Percentiles rank a stretch among this genome's conserved stretches.
Conservation (phyloP, 2,888 invertebrate species). For the Dyspetes luteomarginatus region DNA sequence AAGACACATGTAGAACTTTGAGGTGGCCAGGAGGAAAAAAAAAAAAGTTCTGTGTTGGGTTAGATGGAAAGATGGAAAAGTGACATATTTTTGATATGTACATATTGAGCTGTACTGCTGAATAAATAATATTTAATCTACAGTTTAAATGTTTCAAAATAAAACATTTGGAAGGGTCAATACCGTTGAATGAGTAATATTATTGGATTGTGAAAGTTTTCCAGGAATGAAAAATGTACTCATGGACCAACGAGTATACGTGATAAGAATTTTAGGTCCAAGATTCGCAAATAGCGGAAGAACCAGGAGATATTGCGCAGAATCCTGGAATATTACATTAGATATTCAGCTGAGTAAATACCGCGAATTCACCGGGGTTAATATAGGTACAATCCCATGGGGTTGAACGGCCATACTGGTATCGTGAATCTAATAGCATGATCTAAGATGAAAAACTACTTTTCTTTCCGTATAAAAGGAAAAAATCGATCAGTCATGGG, state of each 20-base stretch:
- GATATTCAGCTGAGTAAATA: constrained; percentile 37
- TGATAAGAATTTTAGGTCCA: constrained; percentile 23
- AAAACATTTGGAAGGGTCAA: neutral
- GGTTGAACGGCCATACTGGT: constrained; percentile 3
- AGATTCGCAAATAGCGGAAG: neutral
- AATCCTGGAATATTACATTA: constrained; percentile 53
- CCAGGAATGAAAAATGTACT: constrained; percentile 10
- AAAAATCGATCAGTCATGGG: neutral
- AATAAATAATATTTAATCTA: too few relatives aligned
- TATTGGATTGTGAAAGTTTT: neutral
- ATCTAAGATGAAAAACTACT: neutral
- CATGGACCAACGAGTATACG: neutral
- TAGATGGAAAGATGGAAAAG: too few relatives aligned
- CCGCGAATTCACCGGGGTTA: neutral
- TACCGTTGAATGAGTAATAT: neutral
- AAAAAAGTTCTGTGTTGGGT: too few relatives aligned
- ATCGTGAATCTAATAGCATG: neutral
- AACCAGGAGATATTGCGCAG: constrained; percentile 29
- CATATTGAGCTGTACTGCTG: too few relatives aligned
- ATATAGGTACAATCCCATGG: neutral
- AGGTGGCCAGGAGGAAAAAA: too few relatives aligned
- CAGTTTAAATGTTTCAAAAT: neutral
- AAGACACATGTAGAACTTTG: too few relatives aligned
- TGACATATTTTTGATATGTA: neutral
- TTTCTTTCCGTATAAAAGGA: neutral